A percentile compares a stretch with the other conserved stretches of the same genome.
Evolutionary conservation across 1,140 invertebrate species (phyloP).

Genomic region (Temnothorax longispinosus): DNA sequence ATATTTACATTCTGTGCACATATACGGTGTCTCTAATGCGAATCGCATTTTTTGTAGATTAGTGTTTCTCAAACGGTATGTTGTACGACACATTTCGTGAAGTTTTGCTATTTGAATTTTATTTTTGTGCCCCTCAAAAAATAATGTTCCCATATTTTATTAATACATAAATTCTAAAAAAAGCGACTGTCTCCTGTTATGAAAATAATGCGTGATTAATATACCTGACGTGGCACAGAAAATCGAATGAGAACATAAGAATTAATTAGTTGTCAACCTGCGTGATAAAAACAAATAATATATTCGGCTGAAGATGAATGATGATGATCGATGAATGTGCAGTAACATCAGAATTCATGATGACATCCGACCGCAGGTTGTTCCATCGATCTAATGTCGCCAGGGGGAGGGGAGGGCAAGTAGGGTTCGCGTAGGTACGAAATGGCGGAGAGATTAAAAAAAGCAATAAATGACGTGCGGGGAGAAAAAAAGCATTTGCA

Average conservation of each 20-base stretch:
- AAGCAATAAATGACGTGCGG: conserved; percentile 16
- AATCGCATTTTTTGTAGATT: neutral
- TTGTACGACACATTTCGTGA: neutral
- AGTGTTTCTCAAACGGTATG: neutral
- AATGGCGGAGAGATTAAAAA: conserved; percentile 16
- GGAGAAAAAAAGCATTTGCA: conserved; percentile 51
- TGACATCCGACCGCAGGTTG: conserved; percentile 1
- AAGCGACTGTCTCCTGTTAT: neutral
- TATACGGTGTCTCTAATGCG: neutral
- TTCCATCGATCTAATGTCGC: conserved; percentile 26
- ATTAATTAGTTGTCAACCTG: conserved; percentile 8
- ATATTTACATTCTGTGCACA: neutral
- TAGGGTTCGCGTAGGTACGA: neutral
- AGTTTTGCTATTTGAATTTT: neutral
- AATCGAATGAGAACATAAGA: neutral
- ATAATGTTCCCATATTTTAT: neutral
- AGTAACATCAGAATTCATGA: conserved; percentile 32
- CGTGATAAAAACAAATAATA: conserved; percentile 14
- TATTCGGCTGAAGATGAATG: conserved; percentile 27
- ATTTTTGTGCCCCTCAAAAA: neutral
- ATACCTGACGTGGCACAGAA: neutral
- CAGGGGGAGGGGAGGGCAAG: neutral
- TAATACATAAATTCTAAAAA: neutral
- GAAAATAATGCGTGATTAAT: neutral
- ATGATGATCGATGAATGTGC: conserved; percentile 29